Conservation (phyloP, 1,140 invertebrate species). For the Drosophila guanche region DNA sequence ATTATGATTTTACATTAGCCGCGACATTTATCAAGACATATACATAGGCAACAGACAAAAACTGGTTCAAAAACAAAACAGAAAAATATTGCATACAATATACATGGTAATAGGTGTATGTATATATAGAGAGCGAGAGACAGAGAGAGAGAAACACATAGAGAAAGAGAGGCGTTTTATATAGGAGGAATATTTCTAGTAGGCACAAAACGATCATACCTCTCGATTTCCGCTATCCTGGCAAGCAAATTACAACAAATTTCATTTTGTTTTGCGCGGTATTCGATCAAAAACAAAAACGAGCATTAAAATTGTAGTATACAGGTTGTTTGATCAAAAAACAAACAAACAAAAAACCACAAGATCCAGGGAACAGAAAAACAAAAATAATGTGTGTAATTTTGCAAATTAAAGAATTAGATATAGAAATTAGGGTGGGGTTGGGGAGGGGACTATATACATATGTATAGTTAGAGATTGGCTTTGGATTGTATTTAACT, state of each 20-base stretch:
- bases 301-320: conserved; percentile 73
- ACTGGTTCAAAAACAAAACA: too few relatives aligned
- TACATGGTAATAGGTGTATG: too few relatives aligned
- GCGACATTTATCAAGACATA: too few relatives aligned
- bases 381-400: too few relatives aligned
- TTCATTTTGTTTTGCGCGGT: conserved; percentile 78
- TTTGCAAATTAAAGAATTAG: too few relatives aligned
- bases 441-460: too few relatives aligned
- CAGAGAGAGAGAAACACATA: conserved; percentile 76
- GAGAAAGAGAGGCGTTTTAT: conserved; percentile 59
- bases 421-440: too few relatives aligned
- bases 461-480: too few relatives aligned
- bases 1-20: too few relatives aligned
- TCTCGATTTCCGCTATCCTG: conserved; percentile 84
- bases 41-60: too few relatives aligned
- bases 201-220: conserved; percentile 78
- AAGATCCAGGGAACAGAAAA: too few relatives aligned
- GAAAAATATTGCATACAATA: too few relatives aligned
- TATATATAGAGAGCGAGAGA: conserved; percentile 12
- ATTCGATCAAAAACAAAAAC: conserved; percentile 79
- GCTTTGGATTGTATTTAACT: background rate
- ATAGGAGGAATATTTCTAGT: conserved; percentile 24
- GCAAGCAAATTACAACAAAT: conserved; percentile 83
- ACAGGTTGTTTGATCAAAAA: conserved; percentile 43
- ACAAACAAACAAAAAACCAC: background rate